phyloP scores from a whole-genome alignment of 2,888 invertebrate species.

The Erpobdella octoculata region DNA sequence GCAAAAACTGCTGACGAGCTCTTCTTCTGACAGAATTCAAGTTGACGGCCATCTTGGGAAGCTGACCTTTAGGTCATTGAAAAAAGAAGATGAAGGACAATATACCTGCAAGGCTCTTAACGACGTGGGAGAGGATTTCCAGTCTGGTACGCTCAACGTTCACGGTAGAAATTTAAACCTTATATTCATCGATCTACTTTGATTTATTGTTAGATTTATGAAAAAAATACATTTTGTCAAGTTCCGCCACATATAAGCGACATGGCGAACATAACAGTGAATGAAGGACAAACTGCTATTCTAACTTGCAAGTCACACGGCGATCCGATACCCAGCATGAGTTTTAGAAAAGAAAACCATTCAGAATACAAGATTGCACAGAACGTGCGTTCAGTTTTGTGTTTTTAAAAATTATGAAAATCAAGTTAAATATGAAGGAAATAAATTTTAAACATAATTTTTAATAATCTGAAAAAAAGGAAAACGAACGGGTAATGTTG shows the following conservation, averaged over 20 bases:
- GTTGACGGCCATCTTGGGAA: constrained; percentile 34
- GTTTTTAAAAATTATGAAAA: neutral
- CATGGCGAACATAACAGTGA: constrained; percentile 28
- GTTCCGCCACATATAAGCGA: constrained; percentile 29
- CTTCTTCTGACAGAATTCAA: constrained; percentile 31
- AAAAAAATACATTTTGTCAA: neutral
- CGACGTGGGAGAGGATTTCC: constrained; percentile 32
- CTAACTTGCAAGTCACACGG: constrained; percentile 39
- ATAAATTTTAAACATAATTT: no score
- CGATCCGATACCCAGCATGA: constrained; percentile 36
- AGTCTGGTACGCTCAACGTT: constrained; percentile 14
- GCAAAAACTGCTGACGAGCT: constrained; percentile 18
- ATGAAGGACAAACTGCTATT: constrained; percentile 24
- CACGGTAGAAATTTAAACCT: neutral
- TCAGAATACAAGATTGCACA: constrained; percentile 31
- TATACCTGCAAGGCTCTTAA: constrained; percentile 37
- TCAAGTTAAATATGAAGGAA: neutral
- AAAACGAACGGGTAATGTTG: constrained; percentile 11
- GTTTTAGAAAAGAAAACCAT: constrained; percentile 37
- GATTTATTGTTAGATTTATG: neutral
- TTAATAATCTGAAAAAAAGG: no score
- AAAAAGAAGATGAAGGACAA: constrained; percentile 33
- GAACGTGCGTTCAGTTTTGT: constrained; percentile 33
- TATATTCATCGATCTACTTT: neutral
- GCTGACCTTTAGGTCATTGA: constrained; percentile 36